A percentile compares a stretch with the other conserved stretches of the same genome.
These are phyloP conservation scores for Leuciscus waleckii DNA, from an alignment of 2,797 vertebrate genomes.

Conservation along the genomic window DNA sequence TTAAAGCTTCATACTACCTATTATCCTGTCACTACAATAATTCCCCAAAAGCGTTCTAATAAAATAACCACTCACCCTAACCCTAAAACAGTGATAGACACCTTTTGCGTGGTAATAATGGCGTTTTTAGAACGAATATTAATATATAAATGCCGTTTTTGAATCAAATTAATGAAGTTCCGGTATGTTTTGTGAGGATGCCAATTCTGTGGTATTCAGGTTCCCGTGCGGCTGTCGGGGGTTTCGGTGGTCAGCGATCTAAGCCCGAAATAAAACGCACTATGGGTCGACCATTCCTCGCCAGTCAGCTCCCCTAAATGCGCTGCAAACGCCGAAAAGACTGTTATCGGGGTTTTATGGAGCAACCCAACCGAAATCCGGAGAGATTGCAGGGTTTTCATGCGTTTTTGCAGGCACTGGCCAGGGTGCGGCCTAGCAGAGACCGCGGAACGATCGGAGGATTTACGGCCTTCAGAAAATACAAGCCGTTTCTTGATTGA, in stretches of 20 bases:
- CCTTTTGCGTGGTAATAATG: no score
- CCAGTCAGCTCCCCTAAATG: background rate
- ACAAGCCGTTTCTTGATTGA: background rate
- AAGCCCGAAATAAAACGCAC: conserved; percentile 31
- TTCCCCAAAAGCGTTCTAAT: background rate
- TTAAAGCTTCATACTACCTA: background rate
- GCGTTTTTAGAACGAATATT: background rate
- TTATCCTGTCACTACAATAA: background rate
- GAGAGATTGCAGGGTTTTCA: background rate
- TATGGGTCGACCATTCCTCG: background rate
- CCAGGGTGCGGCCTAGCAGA: conserved; percentile 39
- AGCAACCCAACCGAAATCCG: background rate
- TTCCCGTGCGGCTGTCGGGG: conserved; percentile 72
- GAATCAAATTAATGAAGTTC: conserved; percentile 52
- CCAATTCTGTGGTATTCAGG: conserved; percentile 76
- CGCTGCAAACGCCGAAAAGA: conserved; percentile 6
- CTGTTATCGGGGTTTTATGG: background rate
- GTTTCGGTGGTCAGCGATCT: conserved; percentile 53
- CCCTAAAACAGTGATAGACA: background rate
- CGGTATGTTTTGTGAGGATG: conserved; percentile 65
- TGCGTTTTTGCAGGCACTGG: conserved; percentile 20
- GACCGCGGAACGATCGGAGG: background rate
- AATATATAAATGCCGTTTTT: background rate
- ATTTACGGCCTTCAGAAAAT: conserved; percentile 4
- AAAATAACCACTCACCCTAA: no score